Evolutionary conservation across 2,113 vertebrate genomes (phyloP), one percentile per base, ranked within the genome.

Genomic region (Forbesichthys agassizii): DNA sequence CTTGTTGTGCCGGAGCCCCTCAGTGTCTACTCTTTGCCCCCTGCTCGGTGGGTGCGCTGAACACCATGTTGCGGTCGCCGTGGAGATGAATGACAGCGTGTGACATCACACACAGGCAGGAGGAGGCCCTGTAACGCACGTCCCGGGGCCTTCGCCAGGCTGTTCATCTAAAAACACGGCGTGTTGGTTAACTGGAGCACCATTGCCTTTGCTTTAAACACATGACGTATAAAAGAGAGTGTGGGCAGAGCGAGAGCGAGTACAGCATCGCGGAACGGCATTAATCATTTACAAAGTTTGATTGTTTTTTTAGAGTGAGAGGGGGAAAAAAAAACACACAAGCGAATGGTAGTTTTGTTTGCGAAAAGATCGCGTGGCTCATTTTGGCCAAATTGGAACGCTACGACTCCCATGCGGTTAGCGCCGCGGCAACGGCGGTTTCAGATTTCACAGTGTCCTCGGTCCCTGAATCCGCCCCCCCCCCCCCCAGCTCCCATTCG

Each of bases 241-340:
- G 78, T 75, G 59, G 36, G 20, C 11, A 60, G 14, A 68, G 58
- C 20, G 20, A 20, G 20, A 20, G 86, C 89, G 89, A 92, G 90
- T 86, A 84, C 78, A 76, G 88, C 79, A 84, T 89, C 57, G 83
- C 77, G 84, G 83, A 86, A 81, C 74, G 77, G 63, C 88, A 91
- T 93, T 79, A 92, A 92, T 92, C 86, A 92, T 92, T 93, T 79
- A 91, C 74, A 88, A 85, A 90, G 88, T 88, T 91, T 92, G 90
- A 93, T 91, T 93, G 90, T 93, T 92, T 93, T 93, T 93, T 88
- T 87, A 91, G 85, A 88, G 73, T 72, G 82, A 79, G 89, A 87
- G 87, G 90, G 87, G 90, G 88, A 65, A 89, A 85, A 89, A 85
- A 84, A 85, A 90, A 57, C 55, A 57, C 55, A 9, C 55, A 27